Base-by-base conservation (phyloP, 2,888 invertebrate species). In the Epistrophe grossulariae region DNA sequence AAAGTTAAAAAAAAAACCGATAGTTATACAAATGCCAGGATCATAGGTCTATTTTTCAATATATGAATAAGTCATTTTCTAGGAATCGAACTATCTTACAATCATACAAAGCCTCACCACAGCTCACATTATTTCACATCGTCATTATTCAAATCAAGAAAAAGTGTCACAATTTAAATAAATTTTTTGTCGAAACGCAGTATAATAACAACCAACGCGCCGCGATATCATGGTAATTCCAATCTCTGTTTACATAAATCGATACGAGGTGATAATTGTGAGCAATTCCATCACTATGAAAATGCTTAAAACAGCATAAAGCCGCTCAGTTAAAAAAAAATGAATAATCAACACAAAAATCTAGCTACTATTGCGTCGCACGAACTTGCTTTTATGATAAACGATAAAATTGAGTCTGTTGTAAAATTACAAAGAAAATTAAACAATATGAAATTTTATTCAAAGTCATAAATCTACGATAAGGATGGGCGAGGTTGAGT, bases 51-150 rank as follows among this genome's bases (percentile, higher is more conserved):
- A 38, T 38, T 59, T 45, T 66, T 70, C n/a, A 45, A 57, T 24
- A 24, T 24, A 78, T 85, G 85, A 81, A 85, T 85, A 85, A 81
- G 81, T 85, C 50, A 85, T 81, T 68, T 84, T 78, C 77, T 72
- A 45, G 76, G 77, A 80, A 80, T 60, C 43, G 3, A 77, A 70
- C 19, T 70, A 55, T 71, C 73, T 35, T 52, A 19, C 62, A 55
- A 52, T 60, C 35, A 48, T 17, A 48, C 10, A 24, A 70, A 66
- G n/a, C 59, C 68, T 31, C 40, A 62, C 55, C 17, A 50, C 1
- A 45, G 76, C 45, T 60, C 35, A 76, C 57, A 72, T 45, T 24
- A 43, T 40, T 38, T 50, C 48, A 64, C 5, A 64, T 35, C 35
- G 52, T 70, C 66, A 81, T 76, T 78, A 78, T 73, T 78, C 73